Percentiles rank a stretch among this genome's conserved stretches.
These are phyloP conservation scores for Gymnocypris eckloni DNA, from an alignment of 2,797 vertebrate species.

Conservation along the genomic window DNA sequence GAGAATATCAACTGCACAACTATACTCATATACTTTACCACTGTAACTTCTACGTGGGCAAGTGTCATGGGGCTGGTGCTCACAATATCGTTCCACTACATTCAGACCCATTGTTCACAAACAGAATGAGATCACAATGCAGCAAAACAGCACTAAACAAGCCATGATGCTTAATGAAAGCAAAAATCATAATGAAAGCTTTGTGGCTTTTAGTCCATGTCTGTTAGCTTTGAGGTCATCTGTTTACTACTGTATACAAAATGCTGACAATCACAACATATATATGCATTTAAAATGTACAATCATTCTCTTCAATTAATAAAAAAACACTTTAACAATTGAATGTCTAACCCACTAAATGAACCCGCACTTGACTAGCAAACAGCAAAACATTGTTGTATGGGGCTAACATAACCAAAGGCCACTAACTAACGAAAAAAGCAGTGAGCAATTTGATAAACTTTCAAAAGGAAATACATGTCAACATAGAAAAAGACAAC, in stretches of 20 bases:
- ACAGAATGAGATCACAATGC: slow-evolving; percentile 7
- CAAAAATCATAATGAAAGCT: background rate
- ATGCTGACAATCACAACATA: background rate
- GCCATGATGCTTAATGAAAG: background rate
- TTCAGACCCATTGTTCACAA: slow-evolving; percentile 7
- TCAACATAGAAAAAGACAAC: background rate
- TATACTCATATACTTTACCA: background rate
- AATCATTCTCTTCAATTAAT: background rate
- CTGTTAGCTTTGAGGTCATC: background rate
- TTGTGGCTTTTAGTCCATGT: background rate
- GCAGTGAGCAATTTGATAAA: background rate
- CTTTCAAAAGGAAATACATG: background rate
- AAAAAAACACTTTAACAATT: background rate
- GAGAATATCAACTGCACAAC: background rate
- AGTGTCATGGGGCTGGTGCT: background rate
- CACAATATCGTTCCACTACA: background rate
- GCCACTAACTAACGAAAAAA: background rate
- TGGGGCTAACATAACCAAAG: background rate
- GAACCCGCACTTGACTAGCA: background rate
- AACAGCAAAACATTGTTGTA: background rate
- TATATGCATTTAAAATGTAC: background rate
- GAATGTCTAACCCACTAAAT: background rate
- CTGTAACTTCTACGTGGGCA: background rate
- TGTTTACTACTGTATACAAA: background rate
- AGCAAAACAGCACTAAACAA: background rate